These are phyloP conservation scores for Brachypteracias leptosomus DNA, from an alignment of 2,113 vertebrate genomes.

Conservation along the genomic window DNA sequence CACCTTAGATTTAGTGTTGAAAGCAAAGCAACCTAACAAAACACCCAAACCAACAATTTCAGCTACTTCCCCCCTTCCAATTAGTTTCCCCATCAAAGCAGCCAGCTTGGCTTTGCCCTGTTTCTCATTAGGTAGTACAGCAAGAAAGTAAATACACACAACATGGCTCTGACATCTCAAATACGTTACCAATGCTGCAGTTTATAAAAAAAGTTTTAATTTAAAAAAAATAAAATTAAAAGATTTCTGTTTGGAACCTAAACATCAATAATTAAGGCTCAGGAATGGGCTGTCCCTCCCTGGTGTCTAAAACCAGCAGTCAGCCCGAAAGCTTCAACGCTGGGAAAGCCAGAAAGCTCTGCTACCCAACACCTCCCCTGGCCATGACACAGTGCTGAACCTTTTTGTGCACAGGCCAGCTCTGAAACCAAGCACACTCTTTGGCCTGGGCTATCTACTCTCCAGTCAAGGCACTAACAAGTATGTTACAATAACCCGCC, in stretches of 20 bases:
- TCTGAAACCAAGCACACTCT: not conserved
- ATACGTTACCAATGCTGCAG: not conserved
- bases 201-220: not conserved
- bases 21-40: not conserved
- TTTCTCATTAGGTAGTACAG: not conserved
- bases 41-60: not conserved
- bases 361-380: not conserved
- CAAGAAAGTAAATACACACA: not conserved
- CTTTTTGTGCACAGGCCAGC: not conserved
- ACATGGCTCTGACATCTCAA: not conserved
- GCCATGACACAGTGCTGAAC: not conserved
- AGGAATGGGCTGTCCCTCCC: not conserved
- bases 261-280: not conserved
- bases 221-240: not conserved
- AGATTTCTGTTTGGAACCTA: not conserved
- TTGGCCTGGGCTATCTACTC: not conserved
- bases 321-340: not conserved
- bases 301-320: not conserved
- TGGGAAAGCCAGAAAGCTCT: not conserved
- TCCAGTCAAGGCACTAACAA: not conserved
- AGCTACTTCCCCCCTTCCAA: not conserved
- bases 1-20: not conserved
- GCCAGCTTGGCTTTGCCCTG: not conserved
- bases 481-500: not conserved
- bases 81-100: not conserved